Percentiles rank a stretch among this genome's conserved stretches.
phyloP scores from a whole-genome alignment of 2,888 invertebrate genomes.

The Scaptomyza polygonia region DNA sequence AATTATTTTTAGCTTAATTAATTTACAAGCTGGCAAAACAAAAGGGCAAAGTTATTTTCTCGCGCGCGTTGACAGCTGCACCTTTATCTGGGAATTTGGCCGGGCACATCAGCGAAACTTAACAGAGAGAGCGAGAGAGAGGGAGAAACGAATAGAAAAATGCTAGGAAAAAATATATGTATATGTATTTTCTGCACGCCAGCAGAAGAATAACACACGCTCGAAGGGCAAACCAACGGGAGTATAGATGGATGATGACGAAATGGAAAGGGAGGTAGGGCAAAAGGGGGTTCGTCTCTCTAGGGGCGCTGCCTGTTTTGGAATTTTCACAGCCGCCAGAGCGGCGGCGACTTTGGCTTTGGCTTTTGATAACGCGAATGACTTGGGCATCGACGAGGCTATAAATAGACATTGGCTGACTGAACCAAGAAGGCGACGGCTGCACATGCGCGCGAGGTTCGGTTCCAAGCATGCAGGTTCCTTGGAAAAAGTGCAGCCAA shows the following conservation, averaged over 20 bases:
- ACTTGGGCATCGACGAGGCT: slow-evolving; percentile 47
- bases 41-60: slow-evolving; percentile 43
- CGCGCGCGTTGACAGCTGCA: slow-evolving; percentile 57
- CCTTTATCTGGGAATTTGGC: slow-evolving; percentile 60
- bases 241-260: slow-evolving; percentile 1
- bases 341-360: slow-evolving; percentile 55
- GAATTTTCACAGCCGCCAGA: slow-evolving; percentile 66
- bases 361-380: slow-evolving; percentile 59
- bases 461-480: slow-evolving; percentile 62
- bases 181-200: slow-evolving; percentile 37
- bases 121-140: background rate
- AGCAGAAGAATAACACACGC: slow-evolving; percentile 16
- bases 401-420: slow-evolving; percentile 47
- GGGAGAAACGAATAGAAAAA: slow-evolving; percentile 39
- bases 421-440: slow-evolving; percentile 23
- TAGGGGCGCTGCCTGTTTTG: slow-evolving; percentile 64
- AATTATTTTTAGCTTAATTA: slow-evolving; percentile 75
- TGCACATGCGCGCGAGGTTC: slow-evolving; percentile 1
- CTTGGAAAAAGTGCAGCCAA: slow-evolving; percentile 72
- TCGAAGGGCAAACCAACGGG: slow-evolving; percentile 5
- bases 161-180: slow-evolving; percentile 58
- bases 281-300: slow-evolving; percentile 7
- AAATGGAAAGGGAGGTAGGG: background rate
- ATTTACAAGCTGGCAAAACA: slow-evolving; percentile 59
- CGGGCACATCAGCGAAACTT: slow-evolving; percentile 36